Base-by-base conservation (phyloP, 2,797 vertebrate species). In the Amniataba percoides region DNA sequence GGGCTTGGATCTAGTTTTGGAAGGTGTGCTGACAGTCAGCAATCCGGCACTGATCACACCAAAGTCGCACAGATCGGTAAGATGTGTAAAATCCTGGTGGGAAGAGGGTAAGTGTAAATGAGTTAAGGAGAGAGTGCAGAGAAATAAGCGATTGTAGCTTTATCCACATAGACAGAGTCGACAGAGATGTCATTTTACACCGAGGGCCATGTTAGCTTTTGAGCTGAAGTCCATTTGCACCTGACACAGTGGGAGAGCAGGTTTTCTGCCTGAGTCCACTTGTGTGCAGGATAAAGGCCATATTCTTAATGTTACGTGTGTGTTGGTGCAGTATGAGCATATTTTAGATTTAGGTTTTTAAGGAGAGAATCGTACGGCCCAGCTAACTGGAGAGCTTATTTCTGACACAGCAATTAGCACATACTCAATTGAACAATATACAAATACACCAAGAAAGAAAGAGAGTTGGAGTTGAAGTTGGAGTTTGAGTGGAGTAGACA, bases 1-100 rank as follows among this genome's bases (percentile, higher is more conserved):
- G 81, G 84, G 71, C 80, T 85, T 75, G 80, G 84, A 85, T 91
- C 84, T 92, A 82, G 89, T 88, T 88, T 93, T 91, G 87, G 88
- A 90, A 89, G 74, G 78, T 92, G 87, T 90, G 89, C 92, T 92
- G 92, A 93, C 91, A 89, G 93, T 93, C 91, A 93, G 92, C 89
- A 89, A 89, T 92, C 87, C 67, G 53, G 78, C 78, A 85, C 91
- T 81, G 90, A 88, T 92, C 91, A 83, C 92, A 91, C 84, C 83
- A 84, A 82, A 91, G 87, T 92, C 83, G 74, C 89, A 92, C 77
- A 83, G 90, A 93, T 91, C 83, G 59, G 81, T 85, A 87, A 89
- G 91, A 94, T 90, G 91, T 91, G 91, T 88, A 90, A 92, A 93
- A 89, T 84, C 87, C 88, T 89, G 67, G 84, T 82, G 86, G 81